Base-by-base conservation (phyloP, 2,888 invertebrate species). In the Drepanosiphum platanoidis region DNA sequence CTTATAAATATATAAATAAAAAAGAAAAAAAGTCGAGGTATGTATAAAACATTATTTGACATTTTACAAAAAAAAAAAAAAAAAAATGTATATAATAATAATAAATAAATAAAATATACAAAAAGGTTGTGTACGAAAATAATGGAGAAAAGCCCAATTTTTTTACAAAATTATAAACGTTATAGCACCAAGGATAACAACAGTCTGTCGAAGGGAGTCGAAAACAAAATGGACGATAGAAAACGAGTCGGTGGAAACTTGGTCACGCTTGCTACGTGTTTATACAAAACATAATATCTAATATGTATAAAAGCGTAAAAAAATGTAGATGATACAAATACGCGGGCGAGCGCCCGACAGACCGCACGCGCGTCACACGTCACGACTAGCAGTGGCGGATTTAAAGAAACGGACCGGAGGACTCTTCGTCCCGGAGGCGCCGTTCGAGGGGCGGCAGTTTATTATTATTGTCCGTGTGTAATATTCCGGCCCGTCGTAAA, bases 101-200 rank as follows among this genome's bases (percentile, higher is more conserved):
- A 61, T 32, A 13, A 39, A n/a, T n/a, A n/a, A n/a, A n/a, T n/a
- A 39, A n/a, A 3, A 3, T 78, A 18, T 74, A 83, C 52, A 83
- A 75, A n/a, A 84, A 68, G 36, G 27, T 64, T 30, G 30, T 30
- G 30, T 84, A 77, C 36, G 84, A 75, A 77, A 84, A 84, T 58
- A 77, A 68, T 68, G 75, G 68, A 39, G 27, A 84, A 84, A 77
- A 77, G 77, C 84, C 46, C 75, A 77, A 46, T 68, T 13, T 27
- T 34, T 58, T 52, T 70, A 71, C 22, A 78, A 81, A 84, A 77
- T 77, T 30, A 84, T 64, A 77, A 83, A 66, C 66, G 30, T 84
- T 77, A 32, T 84, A 84, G 84, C 84, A 84, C 84, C 84, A 84
- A 84, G 84, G 77, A 77, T 77, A 84, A 84, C 58, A 84, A 84